These are phyloP conservation scores for Lepetodrilus schrolli DNA, from an alignment of 2,888 invertebrate genomes.

Conservation along the genomic window DNA sequence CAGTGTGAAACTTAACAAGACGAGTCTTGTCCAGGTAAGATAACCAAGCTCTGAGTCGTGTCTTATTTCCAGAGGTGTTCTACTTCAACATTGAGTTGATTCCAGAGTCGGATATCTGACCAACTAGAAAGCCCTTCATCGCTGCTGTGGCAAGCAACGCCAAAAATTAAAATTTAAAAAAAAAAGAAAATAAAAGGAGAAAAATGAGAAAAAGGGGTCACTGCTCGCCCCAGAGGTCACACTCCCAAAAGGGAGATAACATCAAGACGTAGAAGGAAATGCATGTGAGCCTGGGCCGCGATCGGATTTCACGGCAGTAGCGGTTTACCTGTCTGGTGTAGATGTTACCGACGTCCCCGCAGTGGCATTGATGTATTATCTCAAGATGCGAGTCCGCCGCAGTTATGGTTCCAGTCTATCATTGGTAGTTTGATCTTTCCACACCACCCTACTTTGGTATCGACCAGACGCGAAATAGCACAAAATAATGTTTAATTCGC, in stretches of 20 bases:
- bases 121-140: too few species aligned
- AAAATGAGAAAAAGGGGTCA: too few species aligned
- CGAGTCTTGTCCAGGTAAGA: not conserved
- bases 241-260: not conserved
- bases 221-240: not conserved
- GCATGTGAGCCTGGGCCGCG: not conserved
- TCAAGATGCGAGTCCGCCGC: not conserved
- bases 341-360: not conserved
- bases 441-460: slow-evolving; percentile 14
- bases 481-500: slow-evolving; percentile 63
- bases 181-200: too few species aligned
- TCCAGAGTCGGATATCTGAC: too few species aligned
- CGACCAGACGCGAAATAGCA: slow-evolving; percentile 49
- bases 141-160: not conserved
- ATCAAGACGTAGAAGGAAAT: not conserved
- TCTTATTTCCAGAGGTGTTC: not conserved
- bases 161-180: too few species aligned
- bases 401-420: not conserved
- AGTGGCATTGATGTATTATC: not conserved
- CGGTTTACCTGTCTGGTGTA: not conserved
- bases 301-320: too few species aligned
- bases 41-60: not conserved
- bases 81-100: not conserved
- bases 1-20: slow-evolving; percentile 23
- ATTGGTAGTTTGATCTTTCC: slow-evolving; percentile 7